Evolutionary conservation across 2,888 invertebrate genomes (phyloP), one percentile per base, ranked within the genome.

Genomic region (Eupithecia subfuscata): DNA sequence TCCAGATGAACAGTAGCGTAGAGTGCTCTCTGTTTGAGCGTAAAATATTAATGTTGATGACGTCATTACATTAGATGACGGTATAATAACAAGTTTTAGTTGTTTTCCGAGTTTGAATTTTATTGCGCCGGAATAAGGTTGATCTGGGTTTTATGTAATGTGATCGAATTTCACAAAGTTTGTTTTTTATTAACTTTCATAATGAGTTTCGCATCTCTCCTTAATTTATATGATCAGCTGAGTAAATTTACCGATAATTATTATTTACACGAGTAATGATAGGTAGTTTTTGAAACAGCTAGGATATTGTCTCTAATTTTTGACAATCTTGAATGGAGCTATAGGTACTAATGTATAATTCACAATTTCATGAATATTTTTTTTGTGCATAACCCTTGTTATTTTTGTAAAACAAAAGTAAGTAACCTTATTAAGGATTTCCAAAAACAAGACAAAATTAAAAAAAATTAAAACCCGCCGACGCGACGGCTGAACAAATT

Each of bases 21-120:
- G 69, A 72, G 48, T 65, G 72, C 37, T 52, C 43, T 18, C 63
- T 60, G 75, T 52, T 65, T 69, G 63, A 68, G 68, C 73, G 71
- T 74, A 52, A 74, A 71, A 52, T 71, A 71, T 69, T 71, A 76
- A 76, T 71, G 71, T 52, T 68, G 64, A 76, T 76, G 71, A 76
- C 76, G 78, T 78, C 78, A 76, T 76, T 71, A 74, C 64, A 45
- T 67, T 69, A 71, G 73, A 73, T 69, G 69, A 68, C 73, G 65
- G 71, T 30, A n/a, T 52, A 43, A 71, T 71, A 45, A 45, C 64
- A 71, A 22, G 64, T 48, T 65, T 64, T 18, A 65, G 43, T 71
- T 9, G 16, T 65, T 30, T 64, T 7, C 71, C 43, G 63, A 71
- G 30, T 71, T 71, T 45, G 45, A 71, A 14, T 71, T 64, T 71